Percentiles rank a stretch among this genome's conserved stretches.
These are phyloP conservation scores for Sphinx pinastri DNA, from an alignment of 2,888 invertebrate species.

Conservation along the genomic window DNA sequence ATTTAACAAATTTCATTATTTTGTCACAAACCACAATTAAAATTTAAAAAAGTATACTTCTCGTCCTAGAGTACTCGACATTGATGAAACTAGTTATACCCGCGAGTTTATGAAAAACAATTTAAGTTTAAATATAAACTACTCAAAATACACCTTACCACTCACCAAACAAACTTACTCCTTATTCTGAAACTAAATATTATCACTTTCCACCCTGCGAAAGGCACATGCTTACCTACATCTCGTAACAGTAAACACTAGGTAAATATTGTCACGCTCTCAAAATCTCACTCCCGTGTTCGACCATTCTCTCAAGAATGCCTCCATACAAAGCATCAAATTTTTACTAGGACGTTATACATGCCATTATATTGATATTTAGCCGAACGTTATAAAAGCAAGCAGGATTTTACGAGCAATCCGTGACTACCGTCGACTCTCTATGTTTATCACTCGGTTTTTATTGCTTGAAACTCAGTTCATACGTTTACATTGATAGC, in stretches of 20 bases:
- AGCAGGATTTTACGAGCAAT: slow-evolving; percentile 68
- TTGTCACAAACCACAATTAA: not conserved
- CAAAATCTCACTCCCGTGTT: not conserved
- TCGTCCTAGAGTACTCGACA: no score
- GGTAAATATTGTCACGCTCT: not conserved
- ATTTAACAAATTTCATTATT: not conserved
- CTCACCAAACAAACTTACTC: no score
- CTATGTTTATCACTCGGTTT: slow-evolving; percentile 60
- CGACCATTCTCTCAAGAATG: slow-evolving; percentile 32
- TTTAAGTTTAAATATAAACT: no score
- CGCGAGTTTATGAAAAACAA: no score
- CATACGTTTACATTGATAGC: slow-evolving; percentile 31
- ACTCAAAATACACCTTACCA: no score
- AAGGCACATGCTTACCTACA: not conserved
- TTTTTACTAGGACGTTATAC: slow-evolving; percentile 56
- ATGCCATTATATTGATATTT: slow-evolving; percentile 66
- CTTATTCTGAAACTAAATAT: no score
- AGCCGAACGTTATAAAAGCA: slow-evolving; percentile 61
- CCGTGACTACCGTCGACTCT: slow-evolving; percentile 52
- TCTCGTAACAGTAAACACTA: not conserved
- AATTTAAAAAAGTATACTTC: no score
- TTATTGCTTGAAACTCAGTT: slow-evolving; percentile 53
- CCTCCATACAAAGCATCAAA: slow-evolving; percentile 55
- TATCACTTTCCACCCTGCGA: no score
- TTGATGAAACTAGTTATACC: no score